phyloP scores from a whole-genome alignment of 2,113 vertebrate species.

The Seriola rivoliana region DNA sequence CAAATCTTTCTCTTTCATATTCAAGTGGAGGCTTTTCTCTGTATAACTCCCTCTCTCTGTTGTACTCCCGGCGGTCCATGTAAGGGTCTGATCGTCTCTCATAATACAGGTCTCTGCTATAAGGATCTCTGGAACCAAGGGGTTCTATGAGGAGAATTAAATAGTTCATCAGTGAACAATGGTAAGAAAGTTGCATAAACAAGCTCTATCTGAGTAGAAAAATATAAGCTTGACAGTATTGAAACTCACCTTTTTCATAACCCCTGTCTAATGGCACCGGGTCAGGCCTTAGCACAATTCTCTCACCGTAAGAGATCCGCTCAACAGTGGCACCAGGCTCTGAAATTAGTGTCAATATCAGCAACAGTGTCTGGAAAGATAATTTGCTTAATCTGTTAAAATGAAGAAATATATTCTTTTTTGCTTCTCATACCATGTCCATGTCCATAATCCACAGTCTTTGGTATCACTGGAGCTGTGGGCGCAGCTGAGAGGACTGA shows the following conservation, averaged over 20 bases:
- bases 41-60: constrained; percentile 88
- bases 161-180: not conserved
- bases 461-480: constrained; percentile 88
- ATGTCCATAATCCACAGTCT: constrained; percentile 94
- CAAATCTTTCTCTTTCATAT: constrained; percentile 93
- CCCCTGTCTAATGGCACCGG: constrained; percentile 87
- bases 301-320: constrained; percentile 95
- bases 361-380: not conserved
- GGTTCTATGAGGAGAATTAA: constrained; percentile 83
- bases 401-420: constrained; percentile 17
- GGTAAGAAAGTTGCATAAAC: not conserved
- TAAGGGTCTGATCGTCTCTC: constrained; percentile 90
- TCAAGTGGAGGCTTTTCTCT: constrained; percentile 87
- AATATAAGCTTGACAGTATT: not conserved
- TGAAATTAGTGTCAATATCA: constrained; percentile 61
- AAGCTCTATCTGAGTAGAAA: not conserved
- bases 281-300: constrained; percentile 94
- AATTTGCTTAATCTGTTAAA: not conserved
- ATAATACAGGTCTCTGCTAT: constrained; percentile 92
- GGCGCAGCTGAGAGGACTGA: constrained; percentile 72
- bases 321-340: constrained; percentile 90
- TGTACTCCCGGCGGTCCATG: constrained; percentile 92
- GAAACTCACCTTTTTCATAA: constrained; percentile 92
- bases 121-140: constrained; percentile 87
- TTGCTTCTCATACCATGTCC: constrained; percentile 87